phyloP scores from a whole-genome alignment of 2,797 vertebrate genomes.

The Neosilurus hyrtlii region DNA sequence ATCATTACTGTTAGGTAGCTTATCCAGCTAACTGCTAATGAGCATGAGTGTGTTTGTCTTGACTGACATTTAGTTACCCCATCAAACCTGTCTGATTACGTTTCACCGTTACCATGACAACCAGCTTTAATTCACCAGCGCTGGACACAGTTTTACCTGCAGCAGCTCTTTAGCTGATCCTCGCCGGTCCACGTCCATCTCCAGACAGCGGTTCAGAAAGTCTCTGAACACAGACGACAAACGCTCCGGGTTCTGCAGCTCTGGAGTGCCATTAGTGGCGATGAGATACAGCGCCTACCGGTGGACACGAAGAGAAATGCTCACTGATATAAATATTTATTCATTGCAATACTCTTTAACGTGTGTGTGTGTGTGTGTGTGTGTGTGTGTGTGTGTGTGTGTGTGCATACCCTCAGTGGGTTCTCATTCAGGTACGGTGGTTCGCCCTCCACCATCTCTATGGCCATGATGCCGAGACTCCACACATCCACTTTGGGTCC shows the following conservation, averaged over 20 bases:
- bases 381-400: background rate
- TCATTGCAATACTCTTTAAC: background rate
- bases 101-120: background rate
- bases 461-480: slow-evolving; percentile 90
- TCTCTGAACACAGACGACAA: slow-evolving; percentile 84
- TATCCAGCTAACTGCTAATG: background rate
- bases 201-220: slow-evolving; percentile 87
- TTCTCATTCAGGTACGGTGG: slow-evolving; percentile 91
- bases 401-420: slow-evolving; percentile 81
- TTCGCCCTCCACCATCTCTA: slow-evolving; percentile 92
- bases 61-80: background rate
- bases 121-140: background rate
- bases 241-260: slow-evolving; percentile 87
- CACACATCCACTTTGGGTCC: slow-evolving; percentile 90
- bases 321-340: background rate
- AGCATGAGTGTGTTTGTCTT: background rate
- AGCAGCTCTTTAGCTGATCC: slow-evolving; percentile 87
- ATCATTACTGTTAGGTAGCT: background rate
- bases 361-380: background rate
- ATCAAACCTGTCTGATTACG: background rate
- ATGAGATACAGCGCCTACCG: slow-evolving; percentile 86
- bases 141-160: slow-evolving; percentile 68
- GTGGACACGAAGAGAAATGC: background rate
- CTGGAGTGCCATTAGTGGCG: slow-evolving; percentile 86
- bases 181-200: slow-evolving; percentile 88